A percentile compares a stretch with the other conserved stretches of the same genome.
Conservation (phyloP, 2,797 vertebrate species). For the Thripadectes ignobilis region DNA sequence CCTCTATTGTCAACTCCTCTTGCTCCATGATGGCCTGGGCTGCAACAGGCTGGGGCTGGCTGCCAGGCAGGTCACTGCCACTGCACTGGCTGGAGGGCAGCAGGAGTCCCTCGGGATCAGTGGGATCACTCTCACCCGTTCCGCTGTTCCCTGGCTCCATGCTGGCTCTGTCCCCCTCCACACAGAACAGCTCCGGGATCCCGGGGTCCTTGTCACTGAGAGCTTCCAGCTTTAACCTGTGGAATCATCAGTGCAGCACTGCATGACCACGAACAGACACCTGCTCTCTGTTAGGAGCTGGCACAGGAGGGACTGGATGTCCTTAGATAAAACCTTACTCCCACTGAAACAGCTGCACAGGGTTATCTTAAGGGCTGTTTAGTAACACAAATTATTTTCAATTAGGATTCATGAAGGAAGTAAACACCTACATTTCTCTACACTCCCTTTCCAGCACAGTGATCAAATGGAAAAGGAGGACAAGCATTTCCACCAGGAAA, state of each 20-base stretch:
- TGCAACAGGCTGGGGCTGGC: conserved; percentile 84
- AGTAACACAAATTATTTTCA: neutral
- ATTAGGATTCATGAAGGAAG: neutral
- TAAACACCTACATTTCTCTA: neutral
- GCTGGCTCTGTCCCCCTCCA: conserved; percentile 30
- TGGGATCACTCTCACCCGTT: neutral
- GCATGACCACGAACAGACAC: neutral
- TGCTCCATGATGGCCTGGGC: conserved; percentile 77
- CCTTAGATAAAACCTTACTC: neutral
- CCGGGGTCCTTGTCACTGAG: conserved; percentile 87
- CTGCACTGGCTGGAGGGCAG: conserved; percentile 75
- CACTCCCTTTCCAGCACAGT: neutral
- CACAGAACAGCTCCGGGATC: neutral
- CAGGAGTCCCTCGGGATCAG: neutral
- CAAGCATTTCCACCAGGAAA: neutral
- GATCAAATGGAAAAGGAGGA: neutral
- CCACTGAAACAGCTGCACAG: neutral
- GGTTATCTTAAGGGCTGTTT: neutral
- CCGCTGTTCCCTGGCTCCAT: neutral
- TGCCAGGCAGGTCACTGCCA: conserved; percentile 77
- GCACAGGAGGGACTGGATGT: neutral
- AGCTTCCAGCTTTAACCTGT: conserved; percentile 87
- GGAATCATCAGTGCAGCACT: neutral
- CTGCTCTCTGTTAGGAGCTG: neutral
- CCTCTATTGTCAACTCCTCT: conserved; percentile 87